Conservation (phyloP, 2,797 vertebrate genomes). For the Xenops minutus region DNA sequence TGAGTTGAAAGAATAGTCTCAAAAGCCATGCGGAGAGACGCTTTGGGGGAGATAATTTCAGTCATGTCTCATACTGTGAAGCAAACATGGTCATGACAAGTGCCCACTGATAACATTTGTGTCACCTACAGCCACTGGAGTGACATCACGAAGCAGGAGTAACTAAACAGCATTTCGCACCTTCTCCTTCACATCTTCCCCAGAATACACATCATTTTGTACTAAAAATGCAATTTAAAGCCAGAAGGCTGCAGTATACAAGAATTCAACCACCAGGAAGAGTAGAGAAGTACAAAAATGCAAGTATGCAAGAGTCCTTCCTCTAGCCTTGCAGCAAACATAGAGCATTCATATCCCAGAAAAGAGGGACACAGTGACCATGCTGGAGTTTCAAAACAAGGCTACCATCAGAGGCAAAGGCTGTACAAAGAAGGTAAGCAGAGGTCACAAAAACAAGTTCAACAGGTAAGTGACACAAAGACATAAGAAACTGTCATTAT, state of each 20-base stretch:
- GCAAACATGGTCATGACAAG: not conserved
- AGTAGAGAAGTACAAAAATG: not conserved
- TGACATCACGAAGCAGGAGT: not conserved
- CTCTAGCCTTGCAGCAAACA: not conserved
- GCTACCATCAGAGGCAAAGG: not conserved
- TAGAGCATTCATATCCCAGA: constrained; percentile 28
- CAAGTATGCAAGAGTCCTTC: not conserved
- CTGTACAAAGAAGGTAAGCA: not conserved
- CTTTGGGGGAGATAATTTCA: not conserved
- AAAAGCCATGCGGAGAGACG: not conserved
- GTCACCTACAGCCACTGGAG: not conserved
- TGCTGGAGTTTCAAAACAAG: not conserved
- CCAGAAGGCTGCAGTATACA: not conserved
- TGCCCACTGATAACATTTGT: not conserved
- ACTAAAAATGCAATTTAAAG: not conserved
- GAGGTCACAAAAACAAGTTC: not conserved
- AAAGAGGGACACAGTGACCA: not conserved
- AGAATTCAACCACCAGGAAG: not conserved
- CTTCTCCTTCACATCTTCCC: not conserved
- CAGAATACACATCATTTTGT: not conserved
- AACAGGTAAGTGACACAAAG: constrained; percentile 42
- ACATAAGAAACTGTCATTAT: not conserved
- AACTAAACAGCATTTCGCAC: not conserved
- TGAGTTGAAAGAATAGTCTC: not conserved
- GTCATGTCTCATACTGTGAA: not conserved